Evolutionary conservation across 2,888 invertebrate species (phyloP).

Genomic region (Cantharis nigra): DNA sequence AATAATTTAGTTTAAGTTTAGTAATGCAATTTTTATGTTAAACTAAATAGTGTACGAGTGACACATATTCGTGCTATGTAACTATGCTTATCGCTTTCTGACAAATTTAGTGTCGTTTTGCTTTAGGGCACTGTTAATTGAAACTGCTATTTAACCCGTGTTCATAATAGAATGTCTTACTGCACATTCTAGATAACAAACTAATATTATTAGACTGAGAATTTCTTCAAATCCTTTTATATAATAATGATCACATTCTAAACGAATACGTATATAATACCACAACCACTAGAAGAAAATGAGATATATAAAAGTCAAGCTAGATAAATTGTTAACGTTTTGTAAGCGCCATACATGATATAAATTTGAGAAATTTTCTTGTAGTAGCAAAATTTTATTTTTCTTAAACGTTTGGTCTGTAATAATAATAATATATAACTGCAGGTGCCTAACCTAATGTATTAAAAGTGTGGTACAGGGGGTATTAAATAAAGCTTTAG

Average conservation of each 20-base stretch:
- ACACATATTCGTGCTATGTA: slow-evolving; percentile 7
- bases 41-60: not conserved
- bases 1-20: not conserved
- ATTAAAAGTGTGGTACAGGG: slow-evolving; percentile 24
- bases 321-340: slow-evolving; percentile 52
- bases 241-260: slow-evolving; percentile 38
- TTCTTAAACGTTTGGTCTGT: slow-evolving; percentile 25
- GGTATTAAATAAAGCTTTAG: slow-evolving; percentile 27
- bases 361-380: slow-evolving; percentile 26
- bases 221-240: slow-evolving; percentile 25
- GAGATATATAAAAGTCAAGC: slow-evolving; percentile 52
- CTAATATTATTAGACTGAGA: slow-evolving; percentile 31
- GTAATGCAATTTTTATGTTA: not conserved
- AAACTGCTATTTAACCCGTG: slow-evolving; percentile 42
- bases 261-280: slow-evolving; percentile 37
- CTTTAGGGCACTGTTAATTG: slow-evolving; percentile 41
- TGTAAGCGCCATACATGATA: slow-evolving; percentile 45
- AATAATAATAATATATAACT: slow-evolving; percentile 32
- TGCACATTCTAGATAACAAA: slow-evolving; percentile 41
- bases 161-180: slow-evolving; percentile 38
- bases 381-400: slow-evolving; percentile 27
- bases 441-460: slow-evolving; percentile 31
- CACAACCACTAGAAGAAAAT: slow-evolving; percentile 47
- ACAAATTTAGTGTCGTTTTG: slow-evolving; percentile 36
- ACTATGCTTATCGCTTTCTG: slow-evolving; percentile 34